Percentiles rank a stretch among this genome's conserved stretches.
These are phyloP conservation scores for Ptilonorhynchus violaceus DNA, from an alignment of 2,113 vertebrate genomes.

Conservation along the genomic window DNA sequence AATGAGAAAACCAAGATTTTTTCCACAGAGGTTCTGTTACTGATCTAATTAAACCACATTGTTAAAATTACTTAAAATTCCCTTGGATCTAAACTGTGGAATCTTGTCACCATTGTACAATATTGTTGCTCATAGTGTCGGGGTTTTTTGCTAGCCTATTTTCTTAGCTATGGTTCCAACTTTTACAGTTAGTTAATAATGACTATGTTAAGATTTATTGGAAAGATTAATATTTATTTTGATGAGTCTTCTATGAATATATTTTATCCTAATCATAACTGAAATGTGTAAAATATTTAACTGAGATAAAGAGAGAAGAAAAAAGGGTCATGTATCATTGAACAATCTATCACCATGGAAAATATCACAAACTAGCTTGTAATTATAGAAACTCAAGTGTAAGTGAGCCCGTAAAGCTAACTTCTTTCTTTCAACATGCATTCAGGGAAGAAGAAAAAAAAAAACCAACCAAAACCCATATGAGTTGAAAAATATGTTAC, in stretches of 20 bases:
- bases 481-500: background rate
- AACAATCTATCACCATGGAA: background rate
- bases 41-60: background rate
- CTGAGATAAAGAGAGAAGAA: background rate
- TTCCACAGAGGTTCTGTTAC: background rate
- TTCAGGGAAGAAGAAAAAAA: background rate
- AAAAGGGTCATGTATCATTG: background rate
- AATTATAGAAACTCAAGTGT: constrained; percentile 23
- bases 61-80: background rate
- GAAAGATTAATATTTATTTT: background rate
- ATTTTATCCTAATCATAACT: background rate
- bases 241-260: background rate
- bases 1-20: background rate
- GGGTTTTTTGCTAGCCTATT: background rate
- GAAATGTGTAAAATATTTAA: background rate
- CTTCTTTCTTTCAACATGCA: background rate
- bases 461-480: background rate
- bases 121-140: background rate
- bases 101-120: background rate
- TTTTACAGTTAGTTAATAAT: background rate
- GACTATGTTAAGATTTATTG: background rate
- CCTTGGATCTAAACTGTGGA: background rate
- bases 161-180: background rate
- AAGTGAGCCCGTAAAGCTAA: background rate
- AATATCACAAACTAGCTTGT: background rate